A percentile compares a stretch with the other conserved stretches of the same genome.
Evolutionary conservation across 2,888 invertebrate species (phyloP).

Genomic region (Spodoptera littoralis): DNA sequence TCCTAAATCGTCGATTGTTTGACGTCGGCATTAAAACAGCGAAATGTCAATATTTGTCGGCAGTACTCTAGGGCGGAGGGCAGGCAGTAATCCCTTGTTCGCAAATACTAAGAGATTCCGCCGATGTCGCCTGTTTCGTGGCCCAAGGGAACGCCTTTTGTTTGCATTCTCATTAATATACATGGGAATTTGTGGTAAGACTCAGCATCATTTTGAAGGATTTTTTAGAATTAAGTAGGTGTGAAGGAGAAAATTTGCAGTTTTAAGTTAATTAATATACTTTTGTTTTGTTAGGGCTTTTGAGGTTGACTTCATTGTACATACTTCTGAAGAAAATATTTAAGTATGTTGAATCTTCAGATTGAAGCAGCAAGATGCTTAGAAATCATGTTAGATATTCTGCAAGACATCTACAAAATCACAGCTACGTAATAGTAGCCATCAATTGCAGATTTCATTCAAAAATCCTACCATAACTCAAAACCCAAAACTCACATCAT

Average conservation of each 20-base stretch:
- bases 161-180: constrained; percentile 76
- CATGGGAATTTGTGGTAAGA: constrained; percentile 62
- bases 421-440: not conserved
- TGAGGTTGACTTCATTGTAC: not conserved
- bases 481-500: constrained; percentile 9
- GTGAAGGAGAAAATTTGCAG: constrained; percentile 37
- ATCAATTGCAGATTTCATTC: constrained; percentile 7
- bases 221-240: constrained; percentile 51
- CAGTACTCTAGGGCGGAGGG: constrained; percentile 68
- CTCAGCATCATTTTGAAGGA: constrained; percentile 44
- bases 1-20: constrained; percentile 86
- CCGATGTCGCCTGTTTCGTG: constrained; percentile 70
- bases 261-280: constrained; percentile 34
- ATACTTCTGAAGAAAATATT: not conserved
- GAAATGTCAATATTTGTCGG: constrained; percentile 87
- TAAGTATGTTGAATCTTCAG: no score
- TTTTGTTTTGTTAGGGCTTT: constrained; percentile 19
- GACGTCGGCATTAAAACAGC: constrained; percentile 88
- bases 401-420: no score
- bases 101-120: constrained; percentile 80
- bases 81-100: constrained; percentile 80
- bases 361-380: no score
- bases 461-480: constrained; percentile 5
- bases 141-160: constrained; percentile 65
- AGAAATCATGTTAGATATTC: no score